These are phyloP conservation scores for Coenonympha arcania DNA, from an alignment of 2,888 invertebrate genomes.

Conservation along the genomic window DNA sequence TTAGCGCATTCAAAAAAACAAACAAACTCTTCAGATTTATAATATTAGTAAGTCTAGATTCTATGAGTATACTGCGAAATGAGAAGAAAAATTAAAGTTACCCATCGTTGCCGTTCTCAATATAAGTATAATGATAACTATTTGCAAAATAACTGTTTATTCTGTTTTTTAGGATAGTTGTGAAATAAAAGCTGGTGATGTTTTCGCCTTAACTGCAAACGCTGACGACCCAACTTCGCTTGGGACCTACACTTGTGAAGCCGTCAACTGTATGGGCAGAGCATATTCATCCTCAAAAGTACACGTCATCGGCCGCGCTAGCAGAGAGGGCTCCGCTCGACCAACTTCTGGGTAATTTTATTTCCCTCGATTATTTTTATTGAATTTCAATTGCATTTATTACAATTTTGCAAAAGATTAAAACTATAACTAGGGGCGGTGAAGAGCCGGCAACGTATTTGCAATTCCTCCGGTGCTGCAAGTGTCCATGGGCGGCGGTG, in stretches of 20 bases:
- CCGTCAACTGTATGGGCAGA: slow-evolving; percentile 90
- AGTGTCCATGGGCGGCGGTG: too few relatives aligned
- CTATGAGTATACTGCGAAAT: too few relatives aligned
- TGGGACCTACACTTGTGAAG: slow-evolving; percentile 91
- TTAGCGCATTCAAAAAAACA: too few relatives aligned
- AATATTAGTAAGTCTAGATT: too few relatives aligned
- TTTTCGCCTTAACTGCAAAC: slow-evolving; percentile 88
- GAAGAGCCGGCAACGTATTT: too few relatives aligned
- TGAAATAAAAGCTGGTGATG: slow-evolving; percentile 91
- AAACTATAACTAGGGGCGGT: too few relatives aligned
- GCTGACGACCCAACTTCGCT: slow-evolving; percentile 88
- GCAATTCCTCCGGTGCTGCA: too few relatives aligned
- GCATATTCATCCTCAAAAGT: slow-evolving; percentile 88
- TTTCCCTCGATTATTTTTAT: neutral
- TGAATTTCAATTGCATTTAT: too few relatives aligned
- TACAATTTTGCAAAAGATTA: too few relatives aligned
- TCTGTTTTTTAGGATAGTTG: slow-evolving; percentile 81
- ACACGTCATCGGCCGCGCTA: slow-evolving; percentile 83
- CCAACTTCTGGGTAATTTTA: slow-evolving; percentile 77
- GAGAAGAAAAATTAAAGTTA: too few relatives aligned
- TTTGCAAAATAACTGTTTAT: neutral
- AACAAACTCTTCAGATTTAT: too few relatives aligned
- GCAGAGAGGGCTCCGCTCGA: slow-evolving; percentile 79
- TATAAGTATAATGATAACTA: neutral
- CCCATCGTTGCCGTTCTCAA: neutral